Evolutionary conservation across 2,888 invertebrate species (phyloP).

Genomic region (Phaedon cochleariae): DNA sequence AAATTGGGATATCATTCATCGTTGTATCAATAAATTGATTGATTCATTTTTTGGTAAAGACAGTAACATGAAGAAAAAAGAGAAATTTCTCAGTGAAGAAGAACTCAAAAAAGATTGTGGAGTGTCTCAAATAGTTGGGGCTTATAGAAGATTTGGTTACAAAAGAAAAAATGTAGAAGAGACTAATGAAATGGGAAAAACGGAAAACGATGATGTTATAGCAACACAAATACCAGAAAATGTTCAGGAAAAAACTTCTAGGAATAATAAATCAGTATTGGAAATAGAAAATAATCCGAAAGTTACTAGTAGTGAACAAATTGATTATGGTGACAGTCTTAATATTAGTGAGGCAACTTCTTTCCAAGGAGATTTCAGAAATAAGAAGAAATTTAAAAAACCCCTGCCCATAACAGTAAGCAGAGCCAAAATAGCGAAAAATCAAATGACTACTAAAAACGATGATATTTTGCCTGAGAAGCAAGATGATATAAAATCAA

Average conservation of each 20-base stretch:
- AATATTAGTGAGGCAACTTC: constrained; percentile 28
- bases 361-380: not conserved
- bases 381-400: constrained; percentile 34
- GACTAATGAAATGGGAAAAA: too few species aligned
- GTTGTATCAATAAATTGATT: constrained; percentile 59
- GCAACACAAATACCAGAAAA: not conserved
- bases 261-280: too few species aligned
- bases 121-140: constrained; percentile 57
- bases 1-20: constrained; percentile 62
- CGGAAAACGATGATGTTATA: not conserved
- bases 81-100: constrained; percentile 34
- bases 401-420: constrained; percentile 38
- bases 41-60: constrained; percentile 52
- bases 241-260: not conserved
- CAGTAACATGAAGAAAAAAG: constrained; percentile 14
- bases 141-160: constrained; percentile 60
- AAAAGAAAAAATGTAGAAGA: constrained; percentile 59
- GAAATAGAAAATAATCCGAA: constrained; percentile 1
- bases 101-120: constrained; percentile 51
- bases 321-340: not conserved
- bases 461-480: constrained; percentile 25
- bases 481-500: constrained; percentile 31
- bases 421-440: not conserved
- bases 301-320: not conserved
- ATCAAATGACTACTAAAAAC: not conserved